These are phyloP conservation scores for Champsocephalus esox DNA, from an alignment of 2,797 vertebrate species.

Conservation along the genomic window DNA sequence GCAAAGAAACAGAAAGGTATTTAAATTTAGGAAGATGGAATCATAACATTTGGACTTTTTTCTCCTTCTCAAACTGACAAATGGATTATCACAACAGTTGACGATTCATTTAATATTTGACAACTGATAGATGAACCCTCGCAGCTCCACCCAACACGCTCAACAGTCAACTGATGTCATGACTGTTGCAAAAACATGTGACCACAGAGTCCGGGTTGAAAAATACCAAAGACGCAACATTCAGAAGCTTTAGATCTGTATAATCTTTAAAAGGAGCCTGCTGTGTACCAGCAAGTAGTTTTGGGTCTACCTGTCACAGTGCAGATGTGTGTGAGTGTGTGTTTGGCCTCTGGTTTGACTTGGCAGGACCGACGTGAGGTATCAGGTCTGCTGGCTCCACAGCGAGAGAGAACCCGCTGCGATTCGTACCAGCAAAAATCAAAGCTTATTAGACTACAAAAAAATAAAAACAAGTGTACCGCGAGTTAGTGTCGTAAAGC, in stretches of 20 bases:
- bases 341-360: conserved; percentile 56
- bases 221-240: too few relatives aligned
- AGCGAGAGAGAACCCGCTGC: conserved; percentile 31
- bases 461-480: conserved; percentile 37
- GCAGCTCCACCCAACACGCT: too few relatives aligned
- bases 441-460: conserved; percentile 58
- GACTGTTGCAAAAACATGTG: too few relatives aligned
- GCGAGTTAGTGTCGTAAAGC: conserved; percentile 62
- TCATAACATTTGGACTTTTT: too few relatives aligned
- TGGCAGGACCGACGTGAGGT: conserved; percentile 65
- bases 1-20: too few relatives aligned
- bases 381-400: conserved; percentile 61
- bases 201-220: too few relatives aligned
- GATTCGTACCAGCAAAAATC: conserved; percentile 53
- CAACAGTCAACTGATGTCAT: too few relatives aligned
- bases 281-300: neutral
- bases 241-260: neutral
- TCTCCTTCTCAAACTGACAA: too few relatives aligned
- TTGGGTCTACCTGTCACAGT: conserved; percentile 24
- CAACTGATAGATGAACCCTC: too few relatives aligned
- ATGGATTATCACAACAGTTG: too few relatives aligned
- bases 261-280: neutral
- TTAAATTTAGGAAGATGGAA: too few relatives aligned
- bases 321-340: conserved; percentile 21
- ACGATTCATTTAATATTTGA: too few relatives aligned